A percentile compares a stretch with the other conserved stretches of the same genome.
phyloP scores from a whole-genome alignment of 2,113 vertebrate species.

The Perca fluviatilis region DNA sequence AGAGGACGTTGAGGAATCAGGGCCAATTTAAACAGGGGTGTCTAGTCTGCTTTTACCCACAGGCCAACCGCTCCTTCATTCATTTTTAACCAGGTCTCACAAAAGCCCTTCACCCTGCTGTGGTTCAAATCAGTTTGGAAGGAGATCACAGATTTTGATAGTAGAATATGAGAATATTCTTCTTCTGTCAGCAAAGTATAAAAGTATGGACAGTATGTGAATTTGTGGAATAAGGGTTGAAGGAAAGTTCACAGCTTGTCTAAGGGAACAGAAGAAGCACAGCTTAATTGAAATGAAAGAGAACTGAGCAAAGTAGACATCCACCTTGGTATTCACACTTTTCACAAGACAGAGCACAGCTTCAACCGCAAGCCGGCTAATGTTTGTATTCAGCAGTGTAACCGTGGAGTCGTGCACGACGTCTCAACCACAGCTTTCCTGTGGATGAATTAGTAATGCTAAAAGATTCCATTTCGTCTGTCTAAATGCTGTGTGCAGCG shows the following conservation, averaged over 20 bases:
- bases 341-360: constrained; percentile 35
- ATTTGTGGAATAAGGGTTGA: constrained; percentile 41
- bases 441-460: constrained; percentile 84
- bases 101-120: constrained; percentile 51
- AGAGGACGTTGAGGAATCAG: constrained; percentile 59
- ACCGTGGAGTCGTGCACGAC: constrained; percentile 35
- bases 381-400: constrained; percentile 56
- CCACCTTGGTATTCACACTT: constrained; percentile 36
- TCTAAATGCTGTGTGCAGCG: constrained; percentile 77
- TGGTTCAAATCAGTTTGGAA: constrained; percentile 65
- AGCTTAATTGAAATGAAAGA: constrained; percentile 46
- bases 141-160: constrained; percentile 36
- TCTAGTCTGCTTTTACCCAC: constrained; percentile 78
- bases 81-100: constrained; percentile 43
- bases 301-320: constrained; percentile 39
- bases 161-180: constrained; percentile 16
- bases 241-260: constrained; percentile 50
- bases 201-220: constrained; percentile 14
- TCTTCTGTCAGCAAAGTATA: constrained; percentile 14
- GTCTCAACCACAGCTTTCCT: constrained; percentile 61
- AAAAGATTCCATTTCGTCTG: constrained; percentile 82
- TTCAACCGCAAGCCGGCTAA: constrained; percentile 22
- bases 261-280: constrained; percentile 1
- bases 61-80: constrained; percentile 59
- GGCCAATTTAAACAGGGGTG: constrained; percentile 84